Percentiles rank a stretch among this genome's conserved stretches.
Conservation (phyloP, 2,888 invertebrate species). For the Lepidocyrtoides sp. region DNA sequence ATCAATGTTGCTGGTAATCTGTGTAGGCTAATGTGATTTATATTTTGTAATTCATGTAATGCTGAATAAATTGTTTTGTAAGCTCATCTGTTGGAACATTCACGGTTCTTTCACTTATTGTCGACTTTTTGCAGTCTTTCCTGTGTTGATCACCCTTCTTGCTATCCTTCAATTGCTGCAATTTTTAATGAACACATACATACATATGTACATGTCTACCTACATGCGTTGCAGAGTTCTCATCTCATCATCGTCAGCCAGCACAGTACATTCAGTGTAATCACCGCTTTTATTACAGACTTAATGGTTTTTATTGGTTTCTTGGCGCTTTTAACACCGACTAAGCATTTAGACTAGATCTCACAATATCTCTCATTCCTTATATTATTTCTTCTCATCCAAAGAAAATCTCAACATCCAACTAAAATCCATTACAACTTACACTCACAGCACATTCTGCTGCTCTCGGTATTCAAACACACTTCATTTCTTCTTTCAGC, state of each 20-base stretch:
- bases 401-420: neutral
- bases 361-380: neutral
- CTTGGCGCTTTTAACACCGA: conserved; percentile 45
- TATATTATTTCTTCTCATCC: neutral
- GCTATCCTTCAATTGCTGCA: no score
- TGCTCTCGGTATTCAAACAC: neutral
- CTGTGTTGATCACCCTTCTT: no score
- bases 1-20: no score
- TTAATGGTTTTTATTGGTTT: conserved; percentile 52
- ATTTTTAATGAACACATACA: no score
- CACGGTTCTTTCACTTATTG: no score
- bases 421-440: neutral
- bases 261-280: conserved; percentile 12
- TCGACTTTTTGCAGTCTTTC: no score
- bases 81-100: no score
- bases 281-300: conserved; percentile 52
- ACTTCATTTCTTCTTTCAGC: neutral
- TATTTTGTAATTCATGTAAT: no score
- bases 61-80: no score
- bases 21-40: no score
- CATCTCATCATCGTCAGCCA: neutral
- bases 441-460: neutral
- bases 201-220: no score
- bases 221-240: no score
- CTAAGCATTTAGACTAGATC: neutral